A percentile compares a stretch with the other conserved stretches of the same genome.
Conservation (phyloP, 2,113 vertebrate species). For the Henicopernis longicauda region DNA sequence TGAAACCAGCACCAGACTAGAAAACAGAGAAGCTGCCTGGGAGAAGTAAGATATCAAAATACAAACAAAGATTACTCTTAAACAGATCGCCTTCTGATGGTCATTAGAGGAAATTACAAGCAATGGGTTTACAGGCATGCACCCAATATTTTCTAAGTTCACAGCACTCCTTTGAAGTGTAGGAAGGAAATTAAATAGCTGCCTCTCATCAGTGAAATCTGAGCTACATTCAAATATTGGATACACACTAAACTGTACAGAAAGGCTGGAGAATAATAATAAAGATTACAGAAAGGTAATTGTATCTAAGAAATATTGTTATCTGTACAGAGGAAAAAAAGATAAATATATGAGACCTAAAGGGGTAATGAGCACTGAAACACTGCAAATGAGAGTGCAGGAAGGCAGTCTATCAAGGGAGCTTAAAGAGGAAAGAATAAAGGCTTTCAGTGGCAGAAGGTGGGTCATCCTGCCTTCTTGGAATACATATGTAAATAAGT, state of each 20-base stretch:
- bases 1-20: not conserved
- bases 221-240: not conserved
- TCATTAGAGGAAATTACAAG: not conserved
- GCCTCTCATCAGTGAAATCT: not conserved
- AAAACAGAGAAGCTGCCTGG: not conserved
- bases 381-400: not conserved
- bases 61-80: not conserved
- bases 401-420: not conserved
- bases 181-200: constrained; percentile 1
- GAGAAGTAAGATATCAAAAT: not conserved
- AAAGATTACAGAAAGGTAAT: not conserved
- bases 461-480: not conserved
- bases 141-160: not conserved
- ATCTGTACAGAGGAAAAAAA: not conserved
- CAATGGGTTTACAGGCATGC: not conserved
- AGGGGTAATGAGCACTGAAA: not conserved
- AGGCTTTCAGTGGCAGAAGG: not conserved
- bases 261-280: not conserved
- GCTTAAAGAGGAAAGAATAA: not conserved
- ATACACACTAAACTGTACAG: not conserved
- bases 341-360: not conserved
- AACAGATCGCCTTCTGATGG: not conserved
- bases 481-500: not conserved
- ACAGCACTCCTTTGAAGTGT: not conserved
- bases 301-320: not conserved